Evolutionary conservation across 2,797 vertebrate genomes (phyloP).

Genomic region (Mus spretus): DNA sequence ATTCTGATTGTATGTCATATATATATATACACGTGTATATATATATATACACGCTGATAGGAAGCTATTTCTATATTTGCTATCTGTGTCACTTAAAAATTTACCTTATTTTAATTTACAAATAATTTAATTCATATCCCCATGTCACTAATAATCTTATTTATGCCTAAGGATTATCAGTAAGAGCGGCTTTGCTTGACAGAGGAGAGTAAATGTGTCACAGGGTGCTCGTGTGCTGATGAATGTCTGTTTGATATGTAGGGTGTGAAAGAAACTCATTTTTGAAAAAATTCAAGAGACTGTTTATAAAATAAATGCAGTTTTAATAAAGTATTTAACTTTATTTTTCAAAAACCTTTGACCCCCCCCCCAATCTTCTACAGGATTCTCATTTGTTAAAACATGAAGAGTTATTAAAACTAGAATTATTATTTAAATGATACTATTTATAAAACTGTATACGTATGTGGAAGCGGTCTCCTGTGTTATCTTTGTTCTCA

Average conservation of each 20-base stretch:
- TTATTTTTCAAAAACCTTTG: neutral
- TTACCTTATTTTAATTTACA: conserved; percentile 48
- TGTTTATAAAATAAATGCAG: conserved; percentile 1
- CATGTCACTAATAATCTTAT: neutral
- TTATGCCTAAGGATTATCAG: neutral
- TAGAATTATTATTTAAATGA: conserved; percentile 48
- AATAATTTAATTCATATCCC: conserved; percentile 31
- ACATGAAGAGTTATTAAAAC: neutral
- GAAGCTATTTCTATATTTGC: neutral
- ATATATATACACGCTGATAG: neutral
- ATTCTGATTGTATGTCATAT: neutral
- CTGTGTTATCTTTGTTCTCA: neutral
- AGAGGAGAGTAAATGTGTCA: neutral
- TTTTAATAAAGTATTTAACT: neutral
- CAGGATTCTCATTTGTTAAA: conserved; percentile 2
- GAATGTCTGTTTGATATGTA: neutral
- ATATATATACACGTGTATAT: neutral
- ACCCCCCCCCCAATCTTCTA: neutral
- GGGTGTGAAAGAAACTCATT: neutral
- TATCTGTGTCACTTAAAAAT: neutral
- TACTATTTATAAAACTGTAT: neutral
- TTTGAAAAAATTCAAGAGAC: neutral
- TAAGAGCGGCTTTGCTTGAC: neutral
- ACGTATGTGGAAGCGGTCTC: neutral
- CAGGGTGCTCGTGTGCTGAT: neutral